Base-by-base conservation (phyloP, 2,113 vertebrate genomes). In the Mus musculus region DNA sequence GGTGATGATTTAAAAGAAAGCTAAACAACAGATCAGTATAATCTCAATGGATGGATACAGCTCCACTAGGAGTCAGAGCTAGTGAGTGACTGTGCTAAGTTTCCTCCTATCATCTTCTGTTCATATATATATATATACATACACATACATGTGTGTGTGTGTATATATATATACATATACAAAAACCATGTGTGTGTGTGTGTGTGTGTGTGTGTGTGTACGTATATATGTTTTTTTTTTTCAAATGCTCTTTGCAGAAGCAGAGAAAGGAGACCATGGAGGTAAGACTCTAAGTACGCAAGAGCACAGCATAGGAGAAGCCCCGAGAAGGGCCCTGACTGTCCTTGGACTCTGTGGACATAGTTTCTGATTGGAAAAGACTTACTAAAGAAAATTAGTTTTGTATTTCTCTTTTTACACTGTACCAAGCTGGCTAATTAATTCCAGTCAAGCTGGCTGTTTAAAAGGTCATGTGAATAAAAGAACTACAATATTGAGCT, bases 1-100 rank as follows among this genome's bases (percentile, higher is more conserved):
- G 85, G 65, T 97, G 97, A 96, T 59, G 96, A 97, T 92, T 71
- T 63, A 24, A 97, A 96, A 90, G 16, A 82, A 81, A 89, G 86
- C 26, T 77, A 88, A 88, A 97, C 88, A 36, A 93, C 11, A 87
- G 46, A 87, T 85, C 11, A 28, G 28, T 13, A 2, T 36, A 88
- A 42, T 65, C 49, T 92, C 49, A 86, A 91, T 30, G 11, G 88
- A 69, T n/a, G 69, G 71, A 90, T 89, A 87, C 30, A 69, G 67
- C 42, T 46, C 85, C 30, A 61, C 33, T 39, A 90, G 90, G 84
- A 95, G 33, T 80, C 36, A 88, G 88, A 81, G 88, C 19, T 11
- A 42, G 39, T 46, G 65, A 26, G 52, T 16, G 11, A 71, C 89
- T 73, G 54, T 2, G 63, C 65, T 88, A 59, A 90, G 91, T 49